Percentiles rank a stretch among this genome's conserved stretches.
These are phyloP conservation scores for Neotoxoptera formosana DNA, from an alignment of 1,140 invertebrate genomes.

Conservation along the genomic window DNA sequence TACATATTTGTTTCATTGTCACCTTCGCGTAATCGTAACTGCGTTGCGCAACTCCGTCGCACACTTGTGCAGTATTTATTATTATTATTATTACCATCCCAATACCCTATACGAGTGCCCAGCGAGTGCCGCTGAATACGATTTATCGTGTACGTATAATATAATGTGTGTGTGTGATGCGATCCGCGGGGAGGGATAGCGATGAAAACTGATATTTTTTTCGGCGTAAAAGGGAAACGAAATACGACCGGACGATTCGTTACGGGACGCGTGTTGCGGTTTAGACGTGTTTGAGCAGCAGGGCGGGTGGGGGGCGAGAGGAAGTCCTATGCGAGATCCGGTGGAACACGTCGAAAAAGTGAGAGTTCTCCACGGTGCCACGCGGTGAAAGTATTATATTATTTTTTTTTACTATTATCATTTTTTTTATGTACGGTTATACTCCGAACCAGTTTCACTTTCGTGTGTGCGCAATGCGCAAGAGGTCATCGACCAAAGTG, in stretches of 20 bases:
- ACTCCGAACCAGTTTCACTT: constrained; percentile 56
- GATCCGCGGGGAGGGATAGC: not conserved
- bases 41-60: constrained; percentile 6
- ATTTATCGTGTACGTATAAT: too few species aligned
- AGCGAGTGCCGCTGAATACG: not conserved
- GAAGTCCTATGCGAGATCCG: constrained; percentile 31
- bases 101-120: not conserved
- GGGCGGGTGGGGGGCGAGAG: not conserved
- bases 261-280: not conserved
- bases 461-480: constrained; percentile 24
- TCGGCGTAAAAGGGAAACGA: not conserved
- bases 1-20: not conserved
- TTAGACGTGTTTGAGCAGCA: not conserved
- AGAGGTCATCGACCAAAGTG: constrained; percentile 57
- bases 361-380: constrained; percentile 47
- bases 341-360: constrained; percentile 38
- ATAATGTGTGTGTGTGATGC: too few species aligned
- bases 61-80: not conserved
- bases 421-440: constrained; percentile 37
- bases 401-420: constrained; percentile 23
- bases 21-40: constrained; percentile 25
- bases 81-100: not conserved
- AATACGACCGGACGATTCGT: not conserved
- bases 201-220: not conserved
- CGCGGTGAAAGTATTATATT: constrained; percentile 51